Conservation (phyloP, 2,888 invertebrate genomes). For the Stramonita haemastoma region DNA sequence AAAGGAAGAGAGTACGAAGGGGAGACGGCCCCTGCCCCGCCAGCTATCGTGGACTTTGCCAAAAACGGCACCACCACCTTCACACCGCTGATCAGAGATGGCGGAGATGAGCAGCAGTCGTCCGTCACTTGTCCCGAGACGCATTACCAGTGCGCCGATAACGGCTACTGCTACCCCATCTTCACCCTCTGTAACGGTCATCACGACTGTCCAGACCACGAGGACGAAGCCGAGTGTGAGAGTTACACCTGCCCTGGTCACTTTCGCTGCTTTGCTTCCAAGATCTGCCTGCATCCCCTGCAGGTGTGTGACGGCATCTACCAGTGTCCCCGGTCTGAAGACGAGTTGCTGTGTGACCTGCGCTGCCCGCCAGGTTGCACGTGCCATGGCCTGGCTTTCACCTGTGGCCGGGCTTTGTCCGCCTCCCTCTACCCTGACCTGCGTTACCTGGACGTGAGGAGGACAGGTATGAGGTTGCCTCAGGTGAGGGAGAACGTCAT, state of each 20-base stretch:
- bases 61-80: neutral
- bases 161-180: neutral
- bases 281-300: neutral
- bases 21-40: neutral
- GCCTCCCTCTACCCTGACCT: neutral
- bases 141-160: slow-evolving; percentile 1
- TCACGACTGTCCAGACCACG: slow-evolving; percentile 2
- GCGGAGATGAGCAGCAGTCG: neutral
- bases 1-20: neutral
- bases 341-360: neutral
- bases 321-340: neutral
- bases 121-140: neutral
- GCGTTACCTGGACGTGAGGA: slow-evolving; percentile 1
- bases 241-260: slow-evolving; percentile 7
- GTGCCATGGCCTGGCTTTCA: slow-evolving; percentile 26
- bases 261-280: slow-evolving; percentile 18
- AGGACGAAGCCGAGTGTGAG: slow-evolving; percentile 19
- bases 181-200: neutral
- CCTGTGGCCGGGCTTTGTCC: neutral
- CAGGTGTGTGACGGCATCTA: neutral
- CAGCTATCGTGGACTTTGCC: neutral
- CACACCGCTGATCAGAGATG: neutral
- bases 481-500: neutral
- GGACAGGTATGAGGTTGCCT: neutral
- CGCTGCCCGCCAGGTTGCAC: neutral